phyloP scores from a whole-genome alignment of 1,140 invertebrate genomes.

The Eumaeus atala region DNA sequence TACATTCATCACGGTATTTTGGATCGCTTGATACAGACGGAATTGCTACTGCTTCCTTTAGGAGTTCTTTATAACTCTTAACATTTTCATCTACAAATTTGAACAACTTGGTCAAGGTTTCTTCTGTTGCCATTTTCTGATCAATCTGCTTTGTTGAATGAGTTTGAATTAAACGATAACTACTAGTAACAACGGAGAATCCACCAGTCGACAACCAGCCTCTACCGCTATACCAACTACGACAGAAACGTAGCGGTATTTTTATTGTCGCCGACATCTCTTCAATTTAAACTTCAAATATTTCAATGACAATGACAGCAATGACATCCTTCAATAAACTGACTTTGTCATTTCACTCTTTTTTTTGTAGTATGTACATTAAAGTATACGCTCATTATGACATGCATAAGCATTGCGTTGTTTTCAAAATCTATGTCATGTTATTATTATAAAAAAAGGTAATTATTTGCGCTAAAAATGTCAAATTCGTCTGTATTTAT shows the following conservation, averaged over 20 bases:
- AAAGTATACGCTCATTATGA: too few relatives aligned
- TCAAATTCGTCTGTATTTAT: too few relatives aligned
- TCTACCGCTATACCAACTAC: too few relatives aligned
- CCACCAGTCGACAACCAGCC: too few relatives aligned
- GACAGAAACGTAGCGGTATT: constrained; percentile 22
- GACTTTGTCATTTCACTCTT: constrained; percentile 11
- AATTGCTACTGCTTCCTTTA: constrained; percentile 93
- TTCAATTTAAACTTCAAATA: too few relatives aligned
- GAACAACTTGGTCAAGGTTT: constrained; percentile 55
- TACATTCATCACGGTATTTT: constrained; percentile 83
- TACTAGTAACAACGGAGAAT: too few relatives aligned
- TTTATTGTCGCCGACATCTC: constrained; percentile 30
- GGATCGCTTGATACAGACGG: constrained; percentile 95
- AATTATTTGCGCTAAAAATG: too few relatives aligned
- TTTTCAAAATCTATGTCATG: too few relatives aligned
- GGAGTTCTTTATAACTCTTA: constrained; percentile 83
- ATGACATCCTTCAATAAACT: too few relatives aligned
- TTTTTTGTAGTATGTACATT: neutral
- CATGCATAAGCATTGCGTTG: too few relatives aligned
- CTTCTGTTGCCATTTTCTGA: constrained; percentile 52
- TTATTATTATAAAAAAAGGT: too few relatives aligned
- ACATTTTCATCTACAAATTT: constrained; percentile 89
- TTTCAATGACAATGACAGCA: constrained; percentile 17
- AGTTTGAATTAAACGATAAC: constrained; percentile 28
- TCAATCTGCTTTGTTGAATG: constrained; percentile 30